Percentiles rank a stretch among this genome's conserved stretches.
Evolutionary conservation across 2,888 invertebrate genomes (phyloP).

Genomic region (Standfussiana lucernea): DNA sequence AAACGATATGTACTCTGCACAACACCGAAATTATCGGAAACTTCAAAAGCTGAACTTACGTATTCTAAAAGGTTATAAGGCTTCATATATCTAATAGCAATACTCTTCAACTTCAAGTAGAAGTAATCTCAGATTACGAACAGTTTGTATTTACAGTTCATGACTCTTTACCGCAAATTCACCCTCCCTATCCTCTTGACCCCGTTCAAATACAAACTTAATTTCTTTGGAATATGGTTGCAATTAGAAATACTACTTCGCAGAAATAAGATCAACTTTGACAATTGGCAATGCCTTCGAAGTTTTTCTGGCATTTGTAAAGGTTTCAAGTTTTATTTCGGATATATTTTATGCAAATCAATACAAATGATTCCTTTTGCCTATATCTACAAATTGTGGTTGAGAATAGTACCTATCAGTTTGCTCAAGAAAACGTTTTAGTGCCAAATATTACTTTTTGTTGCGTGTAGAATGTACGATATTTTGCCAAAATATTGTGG

Average conservation of each 20-base stretch:
- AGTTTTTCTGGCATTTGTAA: slow-evolving; percentile 58
- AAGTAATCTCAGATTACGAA: slow-evolving; percentile 55
- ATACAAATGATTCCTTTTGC: slow-evolving; percentile 51
- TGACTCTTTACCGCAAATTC: slow-evolving; percentile 37
- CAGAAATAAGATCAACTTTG: slow-evolving; percentile 51
- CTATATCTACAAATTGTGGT: slow-evolving; percentile 37
- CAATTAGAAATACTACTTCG: background rate
- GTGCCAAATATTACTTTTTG: slow-evolving; percentile 2
- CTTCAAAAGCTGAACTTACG: background rate
- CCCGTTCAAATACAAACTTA: slow-evolving; percentile 10
- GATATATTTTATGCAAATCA: slow-evolving; percentile 54
- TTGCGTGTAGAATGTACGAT: background rate
- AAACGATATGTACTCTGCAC: background rate
- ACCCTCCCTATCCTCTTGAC: slow-evolving; percentile 9
- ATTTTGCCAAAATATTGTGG: background rate
- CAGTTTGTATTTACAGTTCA: slow-evolving; percentile 59
- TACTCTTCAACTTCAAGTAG: slow-evolving; percentile 39
- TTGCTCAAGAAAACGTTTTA: slow-evolving; percentile 26
- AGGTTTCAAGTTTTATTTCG: slow-evolving; percentile 60
- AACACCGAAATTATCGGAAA: background rate
- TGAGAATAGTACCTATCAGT: slow-evolving; percentile 19
- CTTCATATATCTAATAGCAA: slow-evolving; percentile 38
- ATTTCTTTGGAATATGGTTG: background rate
- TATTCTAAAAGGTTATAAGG: slow-evolving; percentile 12
- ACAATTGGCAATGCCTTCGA: slow-evolving; percentile 56